Evolutionary conservation across 2,888 invertebrate genomes (phyloP).

Genomic region (Ochlodes sylvanus): DNA sequence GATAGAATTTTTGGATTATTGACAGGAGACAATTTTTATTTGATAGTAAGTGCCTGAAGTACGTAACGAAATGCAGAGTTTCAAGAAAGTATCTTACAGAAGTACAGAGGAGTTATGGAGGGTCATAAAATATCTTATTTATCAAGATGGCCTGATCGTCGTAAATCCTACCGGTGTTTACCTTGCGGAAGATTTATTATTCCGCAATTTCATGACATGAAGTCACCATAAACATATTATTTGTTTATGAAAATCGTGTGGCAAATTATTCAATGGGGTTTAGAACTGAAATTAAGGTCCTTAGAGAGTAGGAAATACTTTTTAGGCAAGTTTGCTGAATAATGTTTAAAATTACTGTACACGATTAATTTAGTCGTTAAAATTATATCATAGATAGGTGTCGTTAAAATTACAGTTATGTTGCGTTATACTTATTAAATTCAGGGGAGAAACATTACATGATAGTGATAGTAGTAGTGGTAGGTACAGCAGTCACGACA

Average conservation of each 20-base stretch:
- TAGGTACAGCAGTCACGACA: too few relatives aligned
- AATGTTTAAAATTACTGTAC: too few relatives aligned
- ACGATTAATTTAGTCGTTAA: too few relatives aligned
- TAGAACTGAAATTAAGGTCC: background rate
- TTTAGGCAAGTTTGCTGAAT: background rate
- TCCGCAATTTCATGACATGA: constrained; percentile 23
- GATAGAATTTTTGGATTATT: too few relatives aligned
- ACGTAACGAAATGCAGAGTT: constrained; percentile 1
- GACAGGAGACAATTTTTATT: too few relatives aligned
- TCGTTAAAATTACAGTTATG: too few relatives aligned
- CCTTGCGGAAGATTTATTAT: constrained; percentile 33
- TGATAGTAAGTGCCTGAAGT: too few relatives aligned
- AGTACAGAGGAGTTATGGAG: constrained; percentile 11
- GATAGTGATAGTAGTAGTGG: too few relatives aligned
- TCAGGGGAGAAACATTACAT: too few relatives aligned
- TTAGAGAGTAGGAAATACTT: background rate
- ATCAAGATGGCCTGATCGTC: constrained; percentile 30
- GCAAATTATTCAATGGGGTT: background rate
- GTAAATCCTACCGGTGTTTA: constrained; percentile 32
- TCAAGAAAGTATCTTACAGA: constrained; percentile 18
- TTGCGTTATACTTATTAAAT: too few relatives aligned
- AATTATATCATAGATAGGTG: too few relatives aligned
- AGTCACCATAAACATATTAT: constrained; percentile 22
- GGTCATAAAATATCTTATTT: constrained; percentile 35
- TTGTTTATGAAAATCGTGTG: constrained; percentile 11